A percentile compares a stretch with the other conserved stretches of the same genome.
phyloP scores from a whole-genome alignment of 2,113 vertebrate species.

The Enhydra lutris region DNA sequence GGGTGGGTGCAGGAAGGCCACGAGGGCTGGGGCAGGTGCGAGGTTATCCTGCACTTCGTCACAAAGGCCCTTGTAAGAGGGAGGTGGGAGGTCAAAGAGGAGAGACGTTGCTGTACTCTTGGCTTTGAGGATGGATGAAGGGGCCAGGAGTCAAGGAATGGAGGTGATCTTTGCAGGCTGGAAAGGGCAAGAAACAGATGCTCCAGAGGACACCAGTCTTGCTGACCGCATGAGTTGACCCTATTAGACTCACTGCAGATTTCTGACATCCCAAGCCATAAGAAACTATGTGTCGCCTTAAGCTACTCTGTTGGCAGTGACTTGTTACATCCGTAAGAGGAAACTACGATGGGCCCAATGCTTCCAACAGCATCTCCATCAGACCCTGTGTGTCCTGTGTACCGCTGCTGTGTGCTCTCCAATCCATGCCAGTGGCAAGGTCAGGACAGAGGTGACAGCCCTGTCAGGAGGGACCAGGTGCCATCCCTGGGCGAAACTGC shows the following conservation, averaged over 20 bases:
- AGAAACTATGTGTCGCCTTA: neutral
- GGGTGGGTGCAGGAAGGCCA: neutral
- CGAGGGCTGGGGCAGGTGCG: neutral
- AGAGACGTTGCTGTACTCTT: neutral
- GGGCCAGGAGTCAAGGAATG: neutral
- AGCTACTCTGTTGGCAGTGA: neutral
- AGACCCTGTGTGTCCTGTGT: neutral
- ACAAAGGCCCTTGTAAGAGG: neutral
- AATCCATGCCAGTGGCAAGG: neutral
- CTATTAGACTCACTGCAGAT: neutral
- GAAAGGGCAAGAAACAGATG: neutral
- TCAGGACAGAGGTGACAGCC: neutral
- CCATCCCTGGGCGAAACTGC: neutral
- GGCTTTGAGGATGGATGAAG: neutral
- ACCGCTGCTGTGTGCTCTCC: too few species aligned
- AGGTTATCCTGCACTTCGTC: neutral
- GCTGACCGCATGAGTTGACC: neutral
- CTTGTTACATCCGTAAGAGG: neutral
- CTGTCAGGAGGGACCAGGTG: too few species aligned
- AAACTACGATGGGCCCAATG: neutral
- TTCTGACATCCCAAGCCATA: neutral
- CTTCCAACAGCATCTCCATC: neutral
- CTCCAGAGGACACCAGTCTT: neutral
- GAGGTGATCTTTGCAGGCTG: neutral
- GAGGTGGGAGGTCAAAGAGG: too few species aligned